Base-by-base conservation (phyloP, 2,888 invertebrate genomes). In the Synanthedon tipuliformis region DNA sequence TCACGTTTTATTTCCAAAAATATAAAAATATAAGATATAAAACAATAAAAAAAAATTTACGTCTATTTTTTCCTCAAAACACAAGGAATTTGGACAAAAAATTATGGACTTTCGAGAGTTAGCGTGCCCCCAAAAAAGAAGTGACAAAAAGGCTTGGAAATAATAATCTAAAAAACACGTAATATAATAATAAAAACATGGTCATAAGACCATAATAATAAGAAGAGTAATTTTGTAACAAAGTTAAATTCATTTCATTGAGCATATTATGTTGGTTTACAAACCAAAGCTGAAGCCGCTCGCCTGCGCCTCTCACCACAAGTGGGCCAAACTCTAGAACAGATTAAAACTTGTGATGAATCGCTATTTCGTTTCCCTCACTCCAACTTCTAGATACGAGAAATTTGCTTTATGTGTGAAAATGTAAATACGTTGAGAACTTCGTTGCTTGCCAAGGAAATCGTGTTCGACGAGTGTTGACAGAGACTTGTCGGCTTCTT, bases 321-420 rank as follows among this genome's bases (percentile, higher is more conserved):
- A 80, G 76, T 77, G 75, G 75, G 81, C 75, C 77, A 75, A 82
- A 83, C 79, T 80, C 69, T 69, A 67, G 68, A 82, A 81, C 81
- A 83, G 81, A 82, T 82, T 83, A 83, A 83, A 84, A 83, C 79
- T 84, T 83, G 75, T 82, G 81, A 81, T 81, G 83, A 83, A 83
- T 82, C 78, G 81, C 75, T 80, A 79, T 81, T 81, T 83, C 79
- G 80, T 72, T 77, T 78, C 48, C 71, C 68, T 64, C 73, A 71
- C 77, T 75, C 73, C 69, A 75, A 79, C 74, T 80, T 76, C 70
- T 71, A 70, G 75, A 75, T 78, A 73, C 73, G 75, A 73, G 80
- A 68, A 76, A 80, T 84, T 79, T 78, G 78, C 81, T 83, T 80
- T 78, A 79, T 80, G 77, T 83, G 81, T 78, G 78, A 81, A 84